Conservation (phyloP, 2,113 vertebrate genomes). For the Octodon degus region DNA sequence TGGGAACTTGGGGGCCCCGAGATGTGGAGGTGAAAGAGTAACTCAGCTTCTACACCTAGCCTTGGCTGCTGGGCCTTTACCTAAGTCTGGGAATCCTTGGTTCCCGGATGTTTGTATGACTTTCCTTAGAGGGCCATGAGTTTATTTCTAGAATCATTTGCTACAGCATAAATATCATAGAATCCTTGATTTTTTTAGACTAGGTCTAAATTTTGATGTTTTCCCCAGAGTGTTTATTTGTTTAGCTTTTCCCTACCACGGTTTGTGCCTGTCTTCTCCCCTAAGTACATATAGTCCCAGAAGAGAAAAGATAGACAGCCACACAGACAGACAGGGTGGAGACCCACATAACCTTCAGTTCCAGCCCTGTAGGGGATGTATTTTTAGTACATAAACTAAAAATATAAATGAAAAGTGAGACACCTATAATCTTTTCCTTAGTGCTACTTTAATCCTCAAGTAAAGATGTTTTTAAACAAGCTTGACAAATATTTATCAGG, state of each 20-base stretch:
- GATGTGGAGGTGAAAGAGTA: neutral
- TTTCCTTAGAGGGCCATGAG: neutral
- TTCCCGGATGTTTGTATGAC: neutral
- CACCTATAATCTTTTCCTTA: neutral
- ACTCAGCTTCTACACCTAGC: neutral
- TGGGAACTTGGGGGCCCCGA: neutral
- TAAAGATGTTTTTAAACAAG: neutral
- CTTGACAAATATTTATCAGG: conserved; percentile 55
- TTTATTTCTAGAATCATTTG: neutral
- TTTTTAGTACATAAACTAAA: neutral
- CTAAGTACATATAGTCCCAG: neutral
- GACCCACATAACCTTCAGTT: neutral
- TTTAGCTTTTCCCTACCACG: neutral
- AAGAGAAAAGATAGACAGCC: neutral
- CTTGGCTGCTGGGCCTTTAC: neutral
- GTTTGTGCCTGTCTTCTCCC: neutral
- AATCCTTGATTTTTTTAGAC: neutral
- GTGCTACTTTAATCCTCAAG: neutral
- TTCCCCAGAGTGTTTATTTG: neutral
- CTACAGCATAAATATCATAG: neutral
- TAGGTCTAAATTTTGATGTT: neutral
- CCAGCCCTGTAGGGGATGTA: no score
- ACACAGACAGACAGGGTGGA: neutral
- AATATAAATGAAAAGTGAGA: neutral
- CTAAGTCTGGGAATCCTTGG: neutral